Evolutionary conservation across 2,888 invertebrate species (phyloP).

Genomic region (Endomychus coccineus): DNA sequence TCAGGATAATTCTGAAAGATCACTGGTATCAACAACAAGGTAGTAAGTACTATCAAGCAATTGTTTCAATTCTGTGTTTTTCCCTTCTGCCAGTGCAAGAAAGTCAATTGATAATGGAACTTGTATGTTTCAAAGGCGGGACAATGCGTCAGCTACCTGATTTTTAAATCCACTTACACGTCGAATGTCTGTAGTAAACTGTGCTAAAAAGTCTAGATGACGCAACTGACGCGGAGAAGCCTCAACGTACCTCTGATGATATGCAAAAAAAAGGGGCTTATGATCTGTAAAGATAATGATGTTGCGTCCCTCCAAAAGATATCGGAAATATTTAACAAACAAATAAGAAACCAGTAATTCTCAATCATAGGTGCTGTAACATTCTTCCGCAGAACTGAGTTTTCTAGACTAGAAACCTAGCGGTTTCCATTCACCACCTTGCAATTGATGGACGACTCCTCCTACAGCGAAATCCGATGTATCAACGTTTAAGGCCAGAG

Average conservation of each 20-base stretch:
- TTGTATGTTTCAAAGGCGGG: background rate
- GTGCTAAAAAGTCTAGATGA: background rate
- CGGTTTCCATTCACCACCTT: conserved; percentile 27
- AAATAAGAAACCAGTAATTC: background rate
- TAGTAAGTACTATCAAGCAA: too few relatives aligned
- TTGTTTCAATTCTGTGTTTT: too few relatives aligned
- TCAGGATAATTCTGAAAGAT: too few relatives aligned
- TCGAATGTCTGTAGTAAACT: background rate
- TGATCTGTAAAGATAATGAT: background rate
- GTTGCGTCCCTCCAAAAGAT: background rate
- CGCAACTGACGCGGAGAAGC: background rate
- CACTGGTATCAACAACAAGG: too few relatives aligned
- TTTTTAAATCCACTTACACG: background rate
- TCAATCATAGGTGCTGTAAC: background rate
- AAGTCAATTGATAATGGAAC: too few relatives aligned
- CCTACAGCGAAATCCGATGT: conserved; percentile 37
- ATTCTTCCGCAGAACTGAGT: background rate
- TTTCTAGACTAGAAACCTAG: conserved; percentile 33
- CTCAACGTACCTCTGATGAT: background rate
- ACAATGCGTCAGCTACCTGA: background rate
- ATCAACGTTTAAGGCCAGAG: conserved; percentile 31
- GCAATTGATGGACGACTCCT: conserved; percentile 34
- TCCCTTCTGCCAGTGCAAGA: too few relatives aligned
- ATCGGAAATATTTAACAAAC: background rate
- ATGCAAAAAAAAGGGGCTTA: background rate